Evolutionary conservation across 1,140 invertebrate species (phyloP).

Genomic region (Apis mellifera): Amel_HAv3.1 CM009934.2:9087501-9088000

Average conservation of each 20-base stretch:
- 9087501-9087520: slow-evolving; percentile 60
- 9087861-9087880: background rate
- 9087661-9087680: background rate
- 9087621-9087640: background rate
- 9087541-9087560: slow-evolving; percentile 26
- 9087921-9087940: background rate
- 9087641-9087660: slow-evolving; percentile 27
- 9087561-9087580: background rate
- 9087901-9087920: background rate
- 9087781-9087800: slow-evolving; percentile 25
- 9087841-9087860: background rate
- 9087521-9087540: slow-evolving; percentile 55
- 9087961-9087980: too few relatives aligned
- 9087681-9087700: slow-evolving; percentile 30
- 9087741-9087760: background rate
- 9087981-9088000: too few relatives aligned
- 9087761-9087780: background rate
- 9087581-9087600: background rate
- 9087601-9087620: slow-evolving; percentile 10
- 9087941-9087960: background rate
- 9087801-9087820: background rate
- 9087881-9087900: background rate
- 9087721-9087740: background rate
- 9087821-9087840: background rate
- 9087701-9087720: slow-evolving; percentile 18